Evolutionary conservation across 2,888 invertebrate species (phyloP), one percentile per base, ranked within the genome.

Genomic region (Lamproptera curius): DNA sequence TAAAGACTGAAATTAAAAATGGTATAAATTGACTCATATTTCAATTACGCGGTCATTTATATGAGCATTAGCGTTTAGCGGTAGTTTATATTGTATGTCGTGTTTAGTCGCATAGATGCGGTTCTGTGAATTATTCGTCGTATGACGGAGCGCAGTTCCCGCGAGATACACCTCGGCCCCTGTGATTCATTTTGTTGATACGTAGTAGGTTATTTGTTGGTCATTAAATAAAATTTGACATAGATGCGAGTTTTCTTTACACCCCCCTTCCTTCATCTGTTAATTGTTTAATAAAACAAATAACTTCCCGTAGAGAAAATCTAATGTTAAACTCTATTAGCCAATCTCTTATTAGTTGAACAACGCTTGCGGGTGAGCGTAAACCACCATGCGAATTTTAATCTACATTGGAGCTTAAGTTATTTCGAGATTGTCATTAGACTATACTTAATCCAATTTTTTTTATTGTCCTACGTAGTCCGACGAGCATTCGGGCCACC

Each of bases 181-280:
- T 85, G 86, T 87, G 86, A 85, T 86, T 84, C 78, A 78, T 82
- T 82, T 76, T 78, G 79, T 84, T 83, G 73, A 67, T 53, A 73
- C 49, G 73, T 85, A 84, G 83, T n/a, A 58, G 44, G 63, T 76
- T 73, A 66, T 67, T 65, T 82, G 81, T 83, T 82, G 78, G 71
- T 76, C 76, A 79, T 75, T 64, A 71, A 80, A 76, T 74, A 76
- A 78, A 72, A 71, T 69, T 79, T 81, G 65, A 73, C 65, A 76
- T 74, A 77, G 62, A 54, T 17, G 11, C 20, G 6, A 3, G 20
- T 20, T 20, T 20, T 20, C 20, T 20, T 20, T 5, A 20, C 6
- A 20, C 6, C 20, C 20, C 6, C n/a, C n/a, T n/a, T n/a, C n/a
- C n/a, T n/a, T n/a, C n/a, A n/a, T n/a, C n/a, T n/a, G n/a, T n/a